Percentiles rank a stretch among this genome's conserved stretches.
These are phyloP conservation scores for Caenorhabditis panamensis DNA, from an alignment of 2,888 invertebrate genomes.

Conservation along the genomic window DNA sequence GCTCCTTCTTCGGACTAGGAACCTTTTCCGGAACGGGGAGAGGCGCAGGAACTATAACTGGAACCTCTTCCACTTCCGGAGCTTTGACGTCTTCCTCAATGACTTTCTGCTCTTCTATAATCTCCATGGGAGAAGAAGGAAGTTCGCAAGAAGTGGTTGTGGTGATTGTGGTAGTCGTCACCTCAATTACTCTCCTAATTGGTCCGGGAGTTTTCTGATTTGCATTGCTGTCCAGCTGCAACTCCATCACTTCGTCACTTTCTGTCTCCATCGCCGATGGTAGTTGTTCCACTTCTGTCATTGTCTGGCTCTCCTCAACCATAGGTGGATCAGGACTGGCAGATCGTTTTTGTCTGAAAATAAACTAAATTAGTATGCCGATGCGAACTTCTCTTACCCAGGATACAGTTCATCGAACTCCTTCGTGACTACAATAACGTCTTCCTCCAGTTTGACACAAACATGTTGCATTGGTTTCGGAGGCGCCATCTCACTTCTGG, in stretches of 20 bases:
- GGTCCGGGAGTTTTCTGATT: constrained; percentile 44
- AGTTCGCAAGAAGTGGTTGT: constrained; percentile 29
- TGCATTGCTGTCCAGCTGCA: constrained; percentile 31
- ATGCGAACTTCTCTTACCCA: constrained; percentile 19
- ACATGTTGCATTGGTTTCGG: constrained; percentile 53
- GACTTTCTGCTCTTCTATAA: constrained; percentile 23
- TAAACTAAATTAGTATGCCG: background rate
- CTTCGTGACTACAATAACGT: constrained; percentile 60
- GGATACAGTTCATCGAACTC: constrained; percentile 61
- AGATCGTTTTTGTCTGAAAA: constrained; percentile 58
- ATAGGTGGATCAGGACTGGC: constrained; percentile 57
- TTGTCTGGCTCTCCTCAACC: constrained; percentile 38
- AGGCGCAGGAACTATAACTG: constrained; percentile 15
- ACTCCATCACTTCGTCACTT: constrained; percentile 24
- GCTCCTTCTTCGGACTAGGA: constrained; percentile 26
- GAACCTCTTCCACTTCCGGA: constrained; percentile 2
- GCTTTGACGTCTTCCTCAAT: constrained; percentile 28
- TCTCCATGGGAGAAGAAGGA: constrained; percentile 13
- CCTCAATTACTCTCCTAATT: constrained; percentile 20
- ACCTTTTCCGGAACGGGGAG: constrained; percentile 19
- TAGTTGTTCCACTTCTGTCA: constrained; percentile 32
- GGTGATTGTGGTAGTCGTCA: constrained; percentile 33
- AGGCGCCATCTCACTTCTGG: constrained; percentile 53
- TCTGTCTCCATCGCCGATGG: constrained; percentile 26
- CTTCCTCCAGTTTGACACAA: constrained; percentile 59